Conservation (phyloP, 30 jellyfish, hydroid and myxozoan genomes). For the Clytia hemisphaerica region DNA sequence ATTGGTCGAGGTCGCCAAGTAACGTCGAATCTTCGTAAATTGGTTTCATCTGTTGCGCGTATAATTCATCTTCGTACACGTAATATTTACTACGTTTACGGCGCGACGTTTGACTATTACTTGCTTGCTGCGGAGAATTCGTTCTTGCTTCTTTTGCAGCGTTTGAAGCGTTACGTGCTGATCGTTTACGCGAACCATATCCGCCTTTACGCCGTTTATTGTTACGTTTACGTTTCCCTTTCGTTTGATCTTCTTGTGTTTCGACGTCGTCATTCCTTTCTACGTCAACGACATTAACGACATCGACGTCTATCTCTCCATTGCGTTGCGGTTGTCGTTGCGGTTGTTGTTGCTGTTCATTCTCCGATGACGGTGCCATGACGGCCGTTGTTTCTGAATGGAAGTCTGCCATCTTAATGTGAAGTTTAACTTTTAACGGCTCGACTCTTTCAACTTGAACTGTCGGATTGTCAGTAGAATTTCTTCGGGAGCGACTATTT, state of each 20-base stretch:
- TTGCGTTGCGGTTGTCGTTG: too few relatives aligned
- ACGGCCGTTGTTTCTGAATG: background rate
- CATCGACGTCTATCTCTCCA: too few relatives aligned
- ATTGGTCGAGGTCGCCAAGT: too few relatives aligned
- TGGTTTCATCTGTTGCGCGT: conserved; percentile 2
- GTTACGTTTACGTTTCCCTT: background rate
- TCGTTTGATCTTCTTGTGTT: background rate
- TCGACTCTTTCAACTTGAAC: background rate
- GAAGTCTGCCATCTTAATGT: conserved; percentile 16
- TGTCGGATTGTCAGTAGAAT: background rate
- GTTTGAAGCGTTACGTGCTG: background rate
- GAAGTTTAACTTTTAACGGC: conserved; percentile 1
- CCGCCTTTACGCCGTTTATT: too few relatives aligned
- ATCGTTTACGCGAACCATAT: too few relatives aligned
- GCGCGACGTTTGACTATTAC: background rate
- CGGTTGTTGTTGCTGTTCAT: too few relatives aligned
- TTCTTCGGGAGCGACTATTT: background rate
- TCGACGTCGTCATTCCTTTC: background rate
- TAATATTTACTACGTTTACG: conserved; percentile 32
- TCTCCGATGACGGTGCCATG: background rate
- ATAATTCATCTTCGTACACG: conserved; percentile 35
- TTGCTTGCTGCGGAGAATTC: background rate
- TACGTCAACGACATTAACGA: too few relatives aligned
- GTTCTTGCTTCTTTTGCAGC: background rate
- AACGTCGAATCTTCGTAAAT: too few relatives aligned